phyloP scores from a whole-genome alignment of 37 sponge, comb jelly and placozoan genomes.

The Crambe crambe region DNA sequence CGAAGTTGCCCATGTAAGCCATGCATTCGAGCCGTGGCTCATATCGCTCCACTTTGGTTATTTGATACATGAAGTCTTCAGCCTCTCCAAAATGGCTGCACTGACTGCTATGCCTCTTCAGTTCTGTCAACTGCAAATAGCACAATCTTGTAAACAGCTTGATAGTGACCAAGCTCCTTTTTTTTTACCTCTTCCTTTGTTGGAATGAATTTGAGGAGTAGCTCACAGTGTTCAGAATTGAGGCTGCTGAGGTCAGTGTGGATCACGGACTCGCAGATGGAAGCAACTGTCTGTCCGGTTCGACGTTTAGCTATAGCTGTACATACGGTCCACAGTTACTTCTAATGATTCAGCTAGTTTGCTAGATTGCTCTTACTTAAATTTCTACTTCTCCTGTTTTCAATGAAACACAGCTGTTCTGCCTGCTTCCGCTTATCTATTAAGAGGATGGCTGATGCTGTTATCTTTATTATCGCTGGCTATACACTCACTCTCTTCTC shows the following conservation, averaged over 20 bases:
- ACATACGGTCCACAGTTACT: background rate
- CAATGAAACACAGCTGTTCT: conserved; percentile 51
- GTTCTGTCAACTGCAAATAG: conserved; percentile 40
- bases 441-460: background rate
- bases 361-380: no score
- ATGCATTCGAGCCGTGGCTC: conserved; percentile 66
- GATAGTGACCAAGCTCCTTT: background rate
- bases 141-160: background rate
- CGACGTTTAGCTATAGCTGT: conserved; percentile 83
- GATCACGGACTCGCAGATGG: conserved; percentile 44
- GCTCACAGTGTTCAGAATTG: conserved; percentile 75
- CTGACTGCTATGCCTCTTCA: conserved; percentile 52
- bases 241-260: conserved; percentile 82
- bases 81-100: conserved; percentile 78
- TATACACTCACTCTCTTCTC: conserved; percentile 25
- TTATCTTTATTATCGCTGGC: background rate
- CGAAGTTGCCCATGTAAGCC: conserved; percentile 90
- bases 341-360: no score
- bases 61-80: conserved; percentile 80
- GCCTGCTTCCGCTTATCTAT: conserved; percentile 18
- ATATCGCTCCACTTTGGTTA: conserved; percentile 83
- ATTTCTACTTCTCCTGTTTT: conserved; percentile 57
- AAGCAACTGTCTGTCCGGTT: conserved; percentile 52
- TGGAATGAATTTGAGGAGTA: conserved; percentile 81
- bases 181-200: conserved; percentile 71